Base-by-base conservation (phyloP, 2,888 invertebrate species). In the Trilocha varians region DNA sequence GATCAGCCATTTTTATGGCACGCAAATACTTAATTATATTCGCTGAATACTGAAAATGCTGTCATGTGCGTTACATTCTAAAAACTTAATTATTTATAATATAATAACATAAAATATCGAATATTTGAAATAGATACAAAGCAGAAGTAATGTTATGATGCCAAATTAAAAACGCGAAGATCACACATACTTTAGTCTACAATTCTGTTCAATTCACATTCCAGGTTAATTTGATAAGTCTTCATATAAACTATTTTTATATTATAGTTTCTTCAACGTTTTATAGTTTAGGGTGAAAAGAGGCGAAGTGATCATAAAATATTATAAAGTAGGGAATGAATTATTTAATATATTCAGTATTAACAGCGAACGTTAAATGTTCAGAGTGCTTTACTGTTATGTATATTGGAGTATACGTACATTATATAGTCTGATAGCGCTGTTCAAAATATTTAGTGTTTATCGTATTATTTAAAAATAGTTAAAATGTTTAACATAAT, bases 291-390 rank as follows among this genome's bases (percentile, higher is more conserved):
- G 2, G 3, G 25, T 9, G 11, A 11, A 25, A 2, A 25, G 25
- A 25, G 25, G 25, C 25, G 25, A 25, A 25, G 11, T 25, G 25
- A 11, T 25, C 8, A 25, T 25, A 25, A 25, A 25, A 9, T 25
- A 11, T 25, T 6, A 25, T 25, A 25, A 25, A 25, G 6, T 25
- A 25, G 25, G 11, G 11, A 25, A 25, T 25, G 25, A 25, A 25
- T 25, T 25, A 25, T 25, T 17, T 38, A 42, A 47, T 53, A 55
- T 58, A 54, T 70, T 71, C 78, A 80, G 82, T 82, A 82, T 80
- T 82, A 80, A 65, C 60, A 64, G 63, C 65, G 58, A 57, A 39
- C 51, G 58, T 62, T 59, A 58, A 44, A 41, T 45, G 53, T 62
- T 62, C 53, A 55, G 49, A 59, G 59, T 51, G 55, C 62, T 65